Evolutionary conservation across 2,797 vertebrate species (phyloP).

Genomic region (Masticophis lateralis): DNA sequence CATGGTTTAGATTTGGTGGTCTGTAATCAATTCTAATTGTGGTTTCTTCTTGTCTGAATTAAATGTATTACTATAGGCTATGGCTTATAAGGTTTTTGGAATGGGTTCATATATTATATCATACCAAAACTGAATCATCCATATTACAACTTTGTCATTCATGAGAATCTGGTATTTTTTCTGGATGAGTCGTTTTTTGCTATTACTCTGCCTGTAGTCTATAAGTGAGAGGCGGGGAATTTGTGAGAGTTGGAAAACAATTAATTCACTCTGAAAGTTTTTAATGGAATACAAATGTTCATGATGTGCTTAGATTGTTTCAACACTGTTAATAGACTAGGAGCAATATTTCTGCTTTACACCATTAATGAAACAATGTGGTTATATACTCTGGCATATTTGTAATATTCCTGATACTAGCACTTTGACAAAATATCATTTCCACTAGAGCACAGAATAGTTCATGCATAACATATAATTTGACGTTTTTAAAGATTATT

Average conservation of each 20-base stretch:
- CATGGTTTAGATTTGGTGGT: background rate
- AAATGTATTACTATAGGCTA: background rate
- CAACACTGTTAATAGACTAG: constrained; percentile 31
- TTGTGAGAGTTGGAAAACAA: constrained; percentile 18
- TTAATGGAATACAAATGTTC: constrained; percentile 14
- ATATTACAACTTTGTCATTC: background rate
- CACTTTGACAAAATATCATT: constrained; percentile 35
- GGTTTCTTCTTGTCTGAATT: background rate
- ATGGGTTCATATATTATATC: background rate
- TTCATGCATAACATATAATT: constrained; percentile 27
- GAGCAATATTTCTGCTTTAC: constrained; percentile 31
- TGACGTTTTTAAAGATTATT: constrained; percentile 38
- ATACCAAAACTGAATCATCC: background rate
- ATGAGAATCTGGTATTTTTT: background rate
- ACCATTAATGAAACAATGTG: constrained; percentile 38
- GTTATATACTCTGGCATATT: constrained; percentile 41
- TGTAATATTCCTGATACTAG: constrained; percentile 53
- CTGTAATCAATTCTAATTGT: background rate
- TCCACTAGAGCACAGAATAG: constrained; percentile 34
- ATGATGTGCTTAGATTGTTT: constrained; percentile 33
- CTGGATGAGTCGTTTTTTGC: background rate
- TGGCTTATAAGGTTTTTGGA: background rate
- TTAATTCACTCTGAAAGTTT: constrained; percentile 23
- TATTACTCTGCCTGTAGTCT: background rate
- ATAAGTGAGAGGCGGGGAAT: background rate